Conservation (phyloP, 2,888 invertebrate genomes). For the Punctoribates punctum region DNA sequence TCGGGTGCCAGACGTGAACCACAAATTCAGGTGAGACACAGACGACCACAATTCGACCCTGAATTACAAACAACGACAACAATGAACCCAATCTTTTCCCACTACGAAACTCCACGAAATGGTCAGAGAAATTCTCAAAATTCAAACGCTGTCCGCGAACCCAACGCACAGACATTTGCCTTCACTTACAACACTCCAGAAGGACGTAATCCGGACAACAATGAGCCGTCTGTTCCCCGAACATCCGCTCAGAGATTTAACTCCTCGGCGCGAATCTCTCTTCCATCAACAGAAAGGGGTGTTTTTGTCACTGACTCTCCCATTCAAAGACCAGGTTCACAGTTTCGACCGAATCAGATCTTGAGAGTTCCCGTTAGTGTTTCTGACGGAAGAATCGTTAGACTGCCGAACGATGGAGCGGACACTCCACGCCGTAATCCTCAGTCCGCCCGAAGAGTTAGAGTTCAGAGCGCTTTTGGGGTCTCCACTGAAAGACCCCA, state of each 20-base stretch:
- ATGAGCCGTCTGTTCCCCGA: constrained; percentile 26
- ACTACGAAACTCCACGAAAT: constrained; percentile 37
- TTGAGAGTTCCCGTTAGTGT: constrained; percentile 40
- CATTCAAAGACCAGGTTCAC: background rate
- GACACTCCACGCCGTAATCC: constrained; percentile 8
- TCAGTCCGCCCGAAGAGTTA: constrained; percentile 34
- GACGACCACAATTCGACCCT: constrained; percentile 42
- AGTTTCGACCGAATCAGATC: constrained; percentile 22
- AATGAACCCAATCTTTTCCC: constrained; percentile 9
- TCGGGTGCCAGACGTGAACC: constrained; percentile 28
- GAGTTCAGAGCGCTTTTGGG: constrained; percentile 42
- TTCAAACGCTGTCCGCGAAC: background rate
- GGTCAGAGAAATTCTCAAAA: background rate
- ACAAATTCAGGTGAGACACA: constrained; percentile 30
- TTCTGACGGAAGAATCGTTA: constrained; percentile 36
- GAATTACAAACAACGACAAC: constrained; percentile 24
- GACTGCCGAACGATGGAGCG: constrained; percentile 17
- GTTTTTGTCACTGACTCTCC: constrained; percentile 27
- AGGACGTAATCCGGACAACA: constrained; percentile 37
- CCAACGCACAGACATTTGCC: constrained; percentile 39
- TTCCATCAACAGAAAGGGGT: background rate
- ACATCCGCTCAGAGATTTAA: background rate
- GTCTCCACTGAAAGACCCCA: constrained; percentile 40
- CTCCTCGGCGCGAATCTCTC: background rate
- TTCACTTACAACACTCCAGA: constrained; percentile 43